These are phyloP conservation scores for Sebastolobus altivelis DNA, from an alignment of 2,797 vertebrate species.

Conservation along the genomic window DNA sequence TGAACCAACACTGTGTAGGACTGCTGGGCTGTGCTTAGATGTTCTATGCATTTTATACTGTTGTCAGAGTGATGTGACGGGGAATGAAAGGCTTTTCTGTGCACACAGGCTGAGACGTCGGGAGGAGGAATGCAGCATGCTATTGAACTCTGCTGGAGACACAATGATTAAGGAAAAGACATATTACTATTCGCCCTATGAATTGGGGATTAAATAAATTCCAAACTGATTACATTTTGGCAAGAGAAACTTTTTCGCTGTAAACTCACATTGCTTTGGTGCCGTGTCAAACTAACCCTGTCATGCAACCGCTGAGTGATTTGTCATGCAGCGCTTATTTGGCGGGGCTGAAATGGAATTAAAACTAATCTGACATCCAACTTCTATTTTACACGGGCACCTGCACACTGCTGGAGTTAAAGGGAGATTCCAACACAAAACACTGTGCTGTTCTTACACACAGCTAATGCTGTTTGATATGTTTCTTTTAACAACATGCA, in stretches of 20 bases:
- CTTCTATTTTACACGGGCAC: conserved; percentile 58
- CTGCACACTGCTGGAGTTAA: conserved; percentile 38
- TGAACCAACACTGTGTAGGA: conserved; percentile 70
- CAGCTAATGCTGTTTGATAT: background rate
- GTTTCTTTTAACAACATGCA: background rate
- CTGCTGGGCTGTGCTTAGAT: conserved; percentile 73
- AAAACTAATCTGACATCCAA: conserved; percentile 67
- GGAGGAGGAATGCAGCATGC: conserved; percentile 72
- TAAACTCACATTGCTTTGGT: conserved; percentile 47
- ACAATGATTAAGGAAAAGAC: conserved; percentile 78
- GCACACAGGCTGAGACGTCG: conserved; percentile 74
- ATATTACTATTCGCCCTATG: conserved; percentile 78
- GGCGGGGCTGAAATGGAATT: conserved; percentile 47
- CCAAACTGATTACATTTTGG: conserved; percentile 83
- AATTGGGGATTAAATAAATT: conserved; percentile 83
- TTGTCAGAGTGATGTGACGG: conserved; percentile 77
- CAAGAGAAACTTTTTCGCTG: conserved; percentile 63
- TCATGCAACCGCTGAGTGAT: conserved; percentile 65
- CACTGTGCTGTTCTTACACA: background rate
- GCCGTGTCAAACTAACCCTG: conserved; percentile 50
- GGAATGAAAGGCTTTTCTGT: conserved; percentile 82
- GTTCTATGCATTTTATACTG: conserved; percentile 80
- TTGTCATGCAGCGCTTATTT: conserved; percentile 58
- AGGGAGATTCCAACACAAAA: conserved; percentile 8
- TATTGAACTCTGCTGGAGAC: conserved; percentile 78